Conservation (phyloP, 2,797 vertebrate species). For the Pseudomugil gertrudae region DNA sequence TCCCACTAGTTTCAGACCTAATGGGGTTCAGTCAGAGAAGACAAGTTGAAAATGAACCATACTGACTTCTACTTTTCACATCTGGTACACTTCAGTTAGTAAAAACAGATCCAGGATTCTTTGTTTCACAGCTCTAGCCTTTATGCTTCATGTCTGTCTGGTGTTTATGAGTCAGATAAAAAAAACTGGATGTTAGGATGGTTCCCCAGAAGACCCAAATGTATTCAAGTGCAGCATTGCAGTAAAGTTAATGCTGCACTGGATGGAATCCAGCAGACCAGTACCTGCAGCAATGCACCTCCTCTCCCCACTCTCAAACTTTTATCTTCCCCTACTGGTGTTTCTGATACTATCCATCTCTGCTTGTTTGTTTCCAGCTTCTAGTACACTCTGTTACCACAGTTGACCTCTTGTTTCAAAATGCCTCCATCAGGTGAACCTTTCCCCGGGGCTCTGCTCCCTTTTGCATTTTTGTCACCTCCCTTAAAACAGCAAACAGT, state of each 20-base stretch:
- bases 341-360: slow-evolving; percentile 14
- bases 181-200: not conserved
- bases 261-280: slow-evolving; percentile 48
- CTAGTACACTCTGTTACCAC: not conserved
- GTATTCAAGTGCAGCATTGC: slow-evolving; percentile 54
- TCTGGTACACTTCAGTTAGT: no score
- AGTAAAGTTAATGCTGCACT: slow-evolving; percentile 49
- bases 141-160: not conserved
- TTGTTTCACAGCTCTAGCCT: not conserved
- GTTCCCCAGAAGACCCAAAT: slow-evolving; percentile 3
- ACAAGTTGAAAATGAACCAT: not conserved
- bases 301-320: not conserved
- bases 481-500: slow-evolving; percentile 9
- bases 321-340: slow-evolving; percentile 5
- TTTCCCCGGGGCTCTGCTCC: not conserved
- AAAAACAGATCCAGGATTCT: no score
- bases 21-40: not conserved
- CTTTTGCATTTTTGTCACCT: not conserved
- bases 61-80: not conserved
- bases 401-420: slow-evolving; percentile 7
- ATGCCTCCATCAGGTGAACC: not conserved
- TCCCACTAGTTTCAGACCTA: not conserved
- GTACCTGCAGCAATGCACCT: slow-evolving; percentile 30
- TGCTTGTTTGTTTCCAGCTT: slow-evolving; percentile 6
- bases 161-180: not conserved